phyloP scores from a whole-genome alignment of 2,797 vertebrate genomes.

The Onychomys leucogaster region DNA sequence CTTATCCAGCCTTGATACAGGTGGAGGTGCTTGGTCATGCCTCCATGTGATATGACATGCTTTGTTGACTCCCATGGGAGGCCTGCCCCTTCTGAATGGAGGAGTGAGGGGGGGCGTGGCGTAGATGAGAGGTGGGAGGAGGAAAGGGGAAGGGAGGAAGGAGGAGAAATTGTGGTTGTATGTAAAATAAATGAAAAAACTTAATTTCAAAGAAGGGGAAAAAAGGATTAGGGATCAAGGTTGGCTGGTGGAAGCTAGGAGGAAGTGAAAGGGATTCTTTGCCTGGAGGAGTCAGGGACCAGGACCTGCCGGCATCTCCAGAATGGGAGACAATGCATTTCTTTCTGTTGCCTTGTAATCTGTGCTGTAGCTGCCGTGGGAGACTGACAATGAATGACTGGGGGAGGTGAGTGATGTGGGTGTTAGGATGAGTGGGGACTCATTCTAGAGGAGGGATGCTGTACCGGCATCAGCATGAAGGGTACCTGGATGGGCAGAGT shows the following conservation, averaged over 20 bases:
- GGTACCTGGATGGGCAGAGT: background rate
- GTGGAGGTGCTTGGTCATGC: too few relatives aligned
- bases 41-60: too few relatives aligned
- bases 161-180: too few relatives aligned
- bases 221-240: background rate
- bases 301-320: background rate
- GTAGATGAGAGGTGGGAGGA: too few relatives aligned
- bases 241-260: background rate
- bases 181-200: too few relatives aligned
- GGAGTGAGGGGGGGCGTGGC: too few relatives aligned
- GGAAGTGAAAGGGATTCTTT: background rate
- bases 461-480: background rate
- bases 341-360: background rate
- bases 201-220: too few relatives aligned
- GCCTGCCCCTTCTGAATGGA: too few relatives aligned
- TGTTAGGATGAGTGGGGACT: too few relatives aligned
- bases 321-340: background rate
- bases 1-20: too few relatives aligned
- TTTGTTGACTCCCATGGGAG: too few relatives aligned
- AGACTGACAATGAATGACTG: fast-evolving
- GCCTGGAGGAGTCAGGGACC: background rate
- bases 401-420: background rate
- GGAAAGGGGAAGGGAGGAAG: too few relatives aligned
- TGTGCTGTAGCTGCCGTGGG: background rate
- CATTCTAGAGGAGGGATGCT: background rate